Conservation (phyloP, 2,113 vertebrate genomes). For the Cyanoderma ruficeps region DNA sequence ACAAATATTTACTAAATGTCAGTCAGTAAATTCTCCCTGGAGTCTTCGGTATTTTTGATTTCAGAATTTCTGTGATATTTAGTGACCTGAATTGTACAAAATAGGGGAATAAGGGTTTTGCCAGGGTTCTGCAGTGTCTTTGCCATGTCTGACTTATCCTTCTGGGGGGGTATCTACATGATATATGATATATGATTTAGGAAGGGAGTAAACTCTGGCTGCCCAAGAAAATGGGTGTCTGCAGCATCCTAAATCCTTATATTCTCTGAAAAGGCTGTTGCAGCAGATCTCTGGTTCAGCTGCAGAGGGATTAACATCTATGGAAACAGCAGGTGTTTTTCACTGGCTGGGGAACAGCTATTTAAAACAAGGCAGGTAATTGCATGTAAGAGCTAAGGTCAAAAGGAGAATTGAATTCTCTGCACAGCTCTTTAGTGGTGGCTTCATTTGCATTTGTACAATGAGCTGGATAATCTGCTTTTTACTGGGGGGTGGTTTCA, state of each 20-base stretch:
- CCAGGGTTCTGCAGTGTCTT: neutral
- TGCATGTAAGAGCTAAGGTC: neutral
- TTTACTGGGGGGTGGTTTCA: fast-evolving
- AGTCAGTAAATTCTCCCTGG: neutral
- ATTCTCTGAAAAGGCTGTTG: neutral
- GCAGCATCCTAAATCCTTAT: neutral
- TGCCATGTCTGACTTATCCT: neutral
- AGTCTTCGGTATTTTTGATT: neutral
- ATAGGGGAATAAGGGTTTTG: neutral
- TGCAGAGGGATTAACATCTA: neutral
- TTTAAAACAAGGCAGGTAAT: neutral
- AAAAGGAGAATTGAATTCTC: neutral
- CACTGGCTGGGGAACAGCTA: neutral
- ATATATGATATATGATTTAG: neutral
- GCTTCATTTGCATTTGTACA: neutral
- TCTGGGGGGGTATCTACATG: neutral
- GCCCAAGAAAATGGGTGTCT: neutral
- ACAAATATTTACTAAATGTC: neutral
- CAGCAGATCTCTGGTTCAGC: neutral
- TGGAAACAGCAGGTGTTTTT: neutral
- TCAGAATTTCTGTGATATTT: neutral
- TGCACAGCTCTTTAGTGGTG: neutral
- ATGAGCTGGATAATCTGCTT: neutral
- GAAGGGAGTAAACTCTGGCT: neutral
- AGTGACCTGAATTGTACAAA: neutral